A percentile compares a stretch with the other conserved stretches of the same genome.
phyloP scores from a whole-genome alignment of 2,888 invertebrate genomes.

The Brassicogethes aeneus region DNA sequence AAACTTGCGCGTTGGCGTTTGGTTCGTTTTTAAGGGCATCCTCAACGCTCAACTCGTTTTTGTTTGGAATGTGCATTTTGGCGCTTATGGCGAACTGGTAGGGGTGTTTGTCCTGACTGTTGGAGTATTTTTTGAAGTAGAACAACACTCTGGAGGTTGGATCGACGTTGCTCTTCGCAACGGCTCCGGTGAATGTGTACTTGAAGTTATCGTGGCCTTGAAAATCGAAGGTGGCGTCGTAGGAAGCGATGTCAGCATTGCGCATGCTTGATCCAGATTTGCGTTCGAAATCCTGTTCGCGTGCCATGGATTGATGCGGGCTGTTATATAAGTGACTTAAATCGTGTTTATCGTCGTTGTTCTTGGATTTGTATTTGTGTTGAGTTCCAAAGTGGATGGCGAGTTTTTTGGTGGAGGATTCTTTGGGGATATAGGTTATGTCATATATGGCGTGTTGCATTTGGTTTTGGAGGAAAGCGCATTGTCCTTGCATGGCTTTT shows the following conservation, averaged over 20 bases:
- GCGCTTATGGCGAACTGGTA: constrained; percentile 45
- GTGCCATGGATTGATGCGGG: constrained; percentile 38
- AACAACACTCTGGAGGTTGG: constrained; percentile 45
- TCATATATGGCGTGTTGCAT: constrained; percentile 43
- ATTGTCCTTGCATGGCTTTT: neutral
- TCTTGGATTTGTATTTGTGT: constrained; percentile 17
- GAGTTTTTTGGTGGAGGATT: constrained; percentile 17
- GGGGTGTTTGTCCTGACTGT: constrained; percentile 28
- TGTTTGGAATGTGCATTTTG: constrained; percentile 42
- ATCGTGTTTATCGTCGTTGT: constrained; percentile 13
- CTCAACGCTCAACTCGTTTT: constrained; percentile 46
- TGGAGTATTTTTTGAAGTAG: constrained; percentile 38
- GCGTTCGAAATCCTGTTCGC: constrained; percentile 46
- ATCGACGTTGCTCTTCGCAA: constrained; percentile 49
- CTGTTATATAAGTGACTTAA: constrained; percentile 27
- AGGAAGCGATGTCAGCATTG: constrained; percentile 41
- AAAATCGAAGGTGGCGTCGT: constrained; percentile 49
- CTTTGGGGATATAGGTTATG: constrained; percentile 36
- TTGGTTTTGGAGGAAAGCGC: constrained; percentile 26
- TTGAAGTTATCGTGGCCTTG: constrained; percentile 45
- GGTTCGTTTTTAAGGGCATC: constrained; percentile 48
- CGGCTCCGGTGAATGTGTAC: constrained; percentile 46
- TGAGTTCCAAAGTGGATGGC: constrained; percentile 17
- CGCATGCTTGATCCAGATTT: constrained; percentile 49
- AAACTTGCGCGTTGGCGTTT: constrained; percentile 42